Evolutionary conservation across 2,113 vertebrate species (phyloP), one percentile per base, ranked within the genome.

Genomic region (Turnix velox): DNA sequence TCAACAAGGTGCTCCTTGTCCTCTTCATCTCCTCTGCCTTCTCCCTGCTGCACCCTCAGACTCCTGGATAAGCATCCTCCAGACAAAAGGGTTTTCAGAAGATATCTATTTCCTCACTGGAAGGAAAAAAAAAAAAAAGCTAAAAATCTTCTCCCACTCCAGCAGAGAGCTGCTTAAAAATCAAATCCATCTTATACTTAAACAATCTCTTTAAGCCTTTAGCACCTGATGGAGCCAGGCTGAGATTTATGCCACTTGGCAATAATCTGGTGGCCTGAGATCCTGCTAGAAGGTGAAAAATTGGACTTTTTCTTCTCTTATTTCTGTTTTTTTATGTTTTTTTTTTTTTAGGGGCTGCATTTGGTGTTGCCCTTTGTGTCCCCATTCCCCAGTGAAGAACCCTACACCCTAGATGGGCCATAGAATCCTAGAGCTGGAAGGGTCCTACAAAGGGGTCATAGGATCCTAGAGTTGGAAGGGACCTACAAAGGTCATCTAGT

Each of bases 151-250:
- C 82, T 58, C 45, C 8, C 7, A 20, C 11, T 27, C 22, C 52
- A 89, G 39, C 28, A 82, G 39, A 87, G 51, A 83, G 62, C 62
- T 66, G 66, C 81, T 93, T 84, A 69, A 93, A 87, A 92, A 92
- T 80, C 19, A 80, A 85, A 94, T 89, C 89, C n/a, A 51, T 33
- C 59, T 79, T 78, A 37, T 42, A 54, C 42, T 78, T 81, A 63
- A 90, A 78, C 1, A 5, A 54, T 65, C 77, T 46, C 30, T 65
- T 94, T 69, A 91, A 92, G 76, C 73, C 87, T 72, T 87, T 65
- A 79, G 62, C 62, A 84, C 49, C 54, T 92, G 17, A 1, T 20
- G 62, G 77, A 89, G 78, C 14, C 59, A 58, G 67, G 59, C 54
- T 78, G 92, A 96, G 89, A 87, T 92, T 89, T 84, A 87, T 73